Evolutionary conservation across 1,140 invertebrate species (phyloP), one percentile per base, ranked within the genome.

Genomic region (Lordiphosa clarofinis): DNA sequence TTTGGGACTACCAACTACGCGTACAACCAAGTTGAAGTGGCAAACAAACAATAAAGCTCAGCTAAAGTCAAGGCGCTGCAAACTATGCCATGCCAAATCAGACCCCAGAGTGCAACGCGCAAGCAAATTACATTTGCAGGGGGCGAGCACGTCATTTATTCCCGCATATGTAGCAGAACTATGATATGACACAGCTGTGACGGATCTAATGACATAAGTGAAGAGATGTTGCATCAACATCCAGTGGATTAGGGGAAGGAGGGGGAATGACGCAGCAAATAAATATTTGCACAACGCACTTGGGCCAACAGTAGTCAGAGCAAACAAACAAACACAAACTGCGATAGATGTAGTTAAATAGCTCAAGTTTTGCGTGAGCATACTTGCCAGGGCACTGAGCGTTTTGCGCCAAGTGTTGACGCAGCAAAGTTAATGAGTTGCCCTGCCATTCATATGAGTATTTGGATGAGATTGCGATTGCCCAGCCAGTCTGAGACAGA

Each of bases 311-410:
- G 54, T 57, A 66, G 38, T 24, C 31, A 31, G 33, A 37, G 46
- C 56, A 57, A 55, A 24, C 54, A 62, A 44, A 48, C 36, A 63
- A 28, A 47, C 53, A 55, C 49, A 39, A 48, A 59, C 54, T 60
- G 66, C 56, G 56, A 81, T 74, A 61, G 43, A 64, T 79, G 76
- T 68, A 56, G 76, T 76, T 81, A 81, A 81, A 82, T 76, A 72
- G 72, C 76, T 82, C 58, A 72, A 81, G 75, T 75, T 58, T 69
- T 69, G 35, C 59, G 43, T 62, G 15, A 37, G 31, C 62, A 49
- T 54, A 56, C 74, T 79, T 52, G 46, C 49, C 74, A 56, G 44
- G n/a, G 58, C 69, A 57, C 28, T 38, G 39, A 46, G 54, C 60
- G 46, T 66, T 47, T 11, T 31, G 19, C 24, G 56, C 31, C 52